These are phyloP conservation scores for Orchesella cincta DNA, from an alignment of 1,140 invertebrate species.

Conservation along the genomic window DNA sequence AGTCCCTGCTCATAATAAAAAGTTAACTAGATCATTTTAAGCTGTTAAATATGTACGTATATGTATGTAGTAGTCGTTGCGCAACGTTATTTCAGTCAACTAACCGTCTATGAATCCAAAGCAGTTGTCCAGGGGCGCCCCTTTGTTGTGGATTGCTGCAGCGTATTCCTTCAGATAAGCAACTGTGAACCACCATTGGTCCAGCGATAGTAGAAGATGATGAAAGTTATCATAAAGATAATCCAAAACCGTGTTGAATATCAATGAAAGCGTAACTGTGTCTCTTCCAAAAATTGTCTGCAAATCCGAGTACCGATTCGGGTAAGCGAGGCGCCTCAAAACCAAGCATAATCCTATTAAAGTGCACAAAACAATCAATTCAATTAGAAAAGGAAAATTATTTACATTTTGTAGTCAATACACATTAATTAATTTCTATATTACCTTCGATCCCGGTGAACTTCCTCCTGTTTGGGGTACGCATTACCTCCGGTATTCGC, in stretches of 20 bases:
- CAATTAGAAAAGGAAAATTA: too few relatives aligned
- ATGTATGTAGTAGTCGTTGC: too few relatives aligned
- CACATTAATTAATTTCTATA: too few relatives aligned
- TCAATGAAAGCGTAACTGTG: background rate
- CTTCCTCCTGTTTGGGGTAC: too few relatives aligned
- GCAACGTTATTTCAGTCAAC: too few relatives aligned
- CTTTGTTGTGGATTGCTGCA: background rate
- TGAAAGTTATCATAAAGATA: background rate
- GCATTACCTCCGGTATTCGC: too few relatives aligned
- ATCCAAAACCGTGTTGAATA: background rate
- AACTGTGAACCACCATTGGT: constrained; percentile 2
- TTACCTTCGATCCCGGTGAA: too few relatives aligned
- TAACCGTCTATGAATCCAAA: constrained; percentile 26
- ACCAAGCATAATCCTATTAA: constrained; percentile 5
- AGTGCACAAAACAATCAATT: too few relatives aligned
- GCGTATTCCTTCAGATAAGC: background rate
- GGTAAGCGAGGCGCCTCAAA: background rate
- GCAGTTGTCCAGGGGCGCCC: background rate
- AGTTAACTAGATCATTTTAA: too few relatives aligned
- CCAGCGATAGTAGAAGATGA: background rate
- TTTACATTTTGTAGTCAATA: too few relatives aligned
- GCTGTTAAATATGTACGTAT: too few relatives aligned
- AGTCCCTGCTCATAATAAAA: too few relatives aligned
- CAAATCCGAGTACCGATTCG: background rate
- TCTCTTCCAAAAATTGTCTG: background rate